Evolutionary conservation across 1,140 invertebrate genomes (phyloP).

Genomic region (Plodia interpunctella): DNA sequence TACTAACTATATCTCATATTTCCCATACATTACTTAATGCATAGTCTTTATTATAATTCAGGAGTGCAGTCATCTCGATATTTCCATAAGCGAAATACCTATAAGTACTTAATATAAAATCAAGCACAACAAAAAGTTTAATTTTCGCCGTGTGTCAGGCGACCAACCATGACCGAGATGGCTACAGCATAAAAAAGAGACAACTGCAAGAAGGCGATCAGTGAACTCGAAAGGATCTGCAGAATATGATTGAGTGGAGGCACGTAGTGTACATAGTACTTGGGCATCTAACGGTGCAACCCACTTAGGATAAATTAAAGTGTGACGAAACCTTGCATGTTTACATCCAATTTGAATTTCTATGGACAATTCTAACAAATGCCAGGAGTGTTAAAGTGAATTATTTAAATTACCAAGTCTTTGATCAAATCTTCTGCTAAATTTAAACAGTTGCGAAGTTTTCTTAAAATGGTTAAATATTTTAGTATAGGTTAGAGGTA

Average conservation of each 20-base stretch:
- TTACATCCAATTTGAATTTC: not conserved
- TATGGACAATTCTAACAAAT: not conserved
- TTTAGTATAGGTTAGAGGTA: no score
- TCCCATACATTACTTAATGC: no score
- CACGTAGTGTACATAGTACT: not conserved
- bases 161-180: not conserved
- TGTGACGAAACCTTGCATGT: conserved; percentile 2
- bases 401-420: not conserved
- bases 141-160: not conserved
- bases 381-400: not conserved
- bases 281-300: not conserved
- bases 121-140: no score
- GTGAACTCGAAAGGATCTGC: not conserved
- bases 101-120: no score
- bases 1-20: no score
- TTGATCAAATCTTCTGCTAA: no score
- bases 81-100: no score
- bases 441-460: no score
- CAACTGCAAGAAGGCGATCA: not conserved
- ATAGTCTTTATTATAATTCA: no score
- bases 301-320: not conserved
- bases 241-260: not conserved
- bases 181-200: not conserved
- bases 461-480: no score
- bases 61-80: no score